Evolutionary conservation across 2,888 invertebrate genomes (phyloP), one percentile per base, ranked within the genome.

Genomic region (Homarus gammarus): DNA sequence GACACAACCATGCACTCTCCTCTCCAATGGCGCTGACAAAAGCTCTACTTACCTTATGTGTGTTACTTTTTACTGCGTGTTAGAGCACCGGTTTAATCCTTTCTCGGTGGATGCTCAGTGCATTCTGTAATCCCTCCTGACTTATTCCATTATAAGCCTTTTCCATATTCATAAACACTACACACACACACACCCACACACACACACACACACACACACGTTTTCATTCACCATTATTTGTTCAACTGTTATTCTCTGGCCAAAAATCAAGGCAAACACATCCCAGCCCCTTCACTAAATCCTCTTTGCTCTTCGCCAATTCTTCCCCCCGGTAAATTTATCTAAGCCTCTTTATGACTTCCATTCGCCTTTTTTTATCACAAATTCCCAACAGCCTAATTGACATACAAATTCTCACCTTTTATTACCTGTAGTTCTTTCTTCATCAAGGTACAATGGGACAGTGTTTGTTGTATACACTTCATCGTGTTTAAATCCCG

Each of bases 201-300:
- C 44, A 44, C 31, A 44, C 31, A 31, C 77, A 49, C 31, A 77
- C 49, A 77, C 49, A n/a, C 77, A 31, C 77, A 49, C 51, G 31
- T 44, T 44, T 49, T 44, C 77, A n/a, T 49, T 22, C 78, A 38
- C 78, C 78, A 78, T 78, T 51, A 78, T 78, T 78, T 51, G 78
- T 36, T 78, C 78, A 56, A 78, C 18, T 36, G 56, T 31, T 51
- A n/a, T 56, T 51, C 33, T 31, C 38, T 10, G 51, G 31, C 31
- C 33, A 78, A 78, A 78, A 78, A 78, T 79, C 79, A 33, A 15
- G 31, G 44, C 38, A n/a, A 61, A 36, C 36, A 31, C 79, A 79
- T 79, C 61, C 22, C 31, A 22, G 79, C 61, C 51, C 56, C 36
- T n/a, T 79, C 36, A n/a, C 61, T 79, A 79, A 79, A 79, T 79